Evolutionary conservation across 2,888 invertebrate species (phyloP), one percentile per base, ranked within the genome.

Genomic region (Chironomus tentans): DNA sequence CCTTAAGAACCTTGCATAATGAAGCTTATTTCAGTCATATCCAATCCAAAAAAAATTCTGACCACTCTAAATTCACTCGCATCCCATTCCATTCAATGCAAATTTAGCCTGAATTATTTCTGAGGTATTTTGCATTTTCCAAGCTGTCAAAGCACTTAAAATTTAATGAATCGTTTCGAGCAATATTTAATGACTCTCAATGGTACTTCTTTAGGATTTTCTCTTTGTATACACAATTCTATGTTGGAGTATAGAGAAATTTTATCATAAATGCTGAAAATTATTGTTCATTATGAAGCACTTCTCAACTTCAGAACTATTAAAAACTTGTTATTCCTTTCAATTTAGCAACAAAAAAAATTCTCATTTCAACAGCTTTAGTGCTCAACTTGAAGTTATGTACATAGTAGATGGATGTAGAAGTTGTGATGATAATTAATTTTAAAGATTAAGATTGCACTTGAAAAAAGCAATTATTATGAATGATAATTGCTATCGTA

Each of bases 131-230:
- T 65, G 65, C 65, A 65, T 65, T 65, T 65, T 65, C 13, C 21
- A 24, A 65, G 65, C 65, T 65, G 65, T 65, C 65, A 65, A 21
- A 65, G 65, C 65, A 65, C 65, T 65, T 65, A 65, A 21, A 24
- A 65, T 65, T 65, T 65, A 65, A 65, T 65, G 65, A 65, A 65
- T 65, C 65, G 65, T 65, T 65, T 65, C 65, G 65, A 65, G 65
- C 65, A 21, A 65, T 65, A 21, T 21, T 65, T 65, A 65, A 65
- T 65, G 65, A 65, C 22, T 22, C 65, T 65, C 65, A 62, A 62
- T 22, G 21, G 38, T 38, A 38, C 38, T 38, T 38, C 38, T 38
- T 38, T 38, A 38, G 38, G 38, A 38, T 38, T 38, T 38, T 38
- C 38, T 38, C 38, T 38, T 38, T 38, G 10, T 38, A 12, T 18